Conservation (phyloP, 1,140 invertebrate genomes). For the Neodiprion pinetum region DNA sequence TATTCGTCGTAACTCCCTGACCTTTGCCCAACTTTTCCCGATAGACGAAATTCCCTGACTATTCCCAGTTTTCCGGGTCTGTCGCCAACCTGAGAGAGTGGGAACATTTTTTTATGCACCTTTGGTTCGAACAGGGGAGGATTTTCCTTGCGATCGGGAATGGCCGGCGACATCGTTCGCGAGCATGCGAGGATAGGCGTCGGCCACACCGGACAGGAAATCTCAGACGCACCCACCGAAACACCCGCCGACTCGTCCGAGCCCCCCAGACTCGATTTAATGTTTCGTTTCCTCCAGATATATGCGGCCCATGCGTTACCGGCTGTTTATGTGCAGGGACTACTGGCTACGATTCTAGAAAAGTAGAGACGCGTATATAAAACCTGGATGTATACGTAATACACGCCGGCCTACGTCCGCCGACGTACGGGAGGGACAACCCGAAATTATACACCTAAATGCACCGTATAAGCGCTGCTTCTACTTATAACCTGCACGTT, state of each 20-base stretch:
- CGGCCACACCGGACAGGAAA: slow-evolving; percentile 50
- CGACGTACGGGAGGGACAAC: neutral
- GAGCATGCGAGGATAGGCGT: slow-evolving; percentile 40
- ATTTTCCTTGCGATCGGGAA: too few species aligned
- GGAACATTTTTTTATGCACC: too few species aligned
- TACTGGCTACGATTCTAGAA: slow-evolving; percentile 55
- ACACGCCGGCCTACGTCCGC: neutral
- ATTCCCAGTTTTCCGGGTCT: too few species aligned
- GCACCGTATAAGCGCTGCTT: neutral
- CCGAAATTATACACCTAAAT: neutral
- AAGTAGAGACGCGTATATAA: slow-evolving; percentile 28
- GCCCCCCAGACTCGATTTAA: slow-evolving; percentile 51
- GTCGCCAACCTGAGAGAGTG: too few species aligned
- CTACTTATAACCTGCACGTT: too few species aligned
- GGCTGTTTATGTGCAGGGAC: slow-evolving; percentile 33
- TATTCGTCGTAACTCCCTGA: too few species aligned
- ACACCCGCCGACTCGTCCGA: slow-evolving; percentile 47
- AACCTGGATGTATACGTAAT: neutral
- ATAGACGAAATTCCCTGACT: too few species aligned
- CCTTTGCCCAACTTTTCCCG: too few species aligned
- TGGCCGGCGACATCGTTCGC: too few species aligned
- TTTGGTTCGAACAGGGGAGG: too few species aligned
- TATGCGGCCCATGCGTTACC: too few species aligned
- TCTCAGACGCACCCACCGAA: slow-evolving; percentile 60
- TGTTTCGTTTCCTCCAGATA: slow-evolving; percentile 55